phyloP scores from a whole-genome alignment of 1,140 invertebrate genomes.

The Anoplolepis gracilipes region DNA sequence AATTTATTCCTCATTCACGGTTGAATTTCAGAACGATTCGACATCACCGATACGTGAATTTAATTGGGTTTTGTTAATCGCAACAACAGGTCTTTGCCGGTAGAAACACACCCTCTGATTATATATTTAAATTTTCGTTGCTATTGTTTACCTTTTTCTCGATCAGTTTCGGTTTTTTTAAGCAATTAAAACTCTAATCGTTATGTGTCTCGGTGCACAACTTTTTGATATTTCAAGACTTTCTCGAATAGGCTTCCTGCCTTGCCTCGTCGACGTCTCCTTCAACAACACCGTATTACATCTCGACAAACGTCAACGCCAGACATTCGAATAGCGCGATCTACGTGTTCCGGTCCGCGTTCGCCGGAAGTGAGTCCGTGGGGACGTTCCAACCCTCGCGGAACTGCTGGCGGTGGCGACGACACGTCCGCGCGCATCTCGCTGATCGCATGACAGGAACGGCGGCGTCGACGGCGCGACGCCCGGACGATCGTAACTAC shows the following conservation, averaged over 20 bases:
- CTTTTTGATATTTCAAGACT: neutral
- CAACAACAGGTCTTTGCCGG: neutral
- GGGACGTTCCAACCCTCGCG: neutral
- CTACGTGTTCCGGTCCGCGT: conserved; percentile 12
- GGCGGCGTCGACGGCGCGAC: neutral
- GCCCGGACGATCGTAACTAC: neutral
- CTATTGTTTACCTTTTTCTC: no score
- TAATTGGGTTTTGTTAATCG: neutral
- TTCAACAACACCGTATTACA: neutral
- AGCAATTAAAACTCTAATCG: neutral
- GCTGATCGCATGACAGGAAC: neutral
- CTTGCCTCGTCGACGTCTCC: no score
- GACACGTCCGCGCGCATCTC: conserved; percentile 31
- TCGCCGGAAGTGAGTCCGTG: conserved; percentile 16
- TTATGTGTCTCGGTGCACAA: neutral
- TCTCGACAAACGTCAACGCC: conserved; percentile 2
- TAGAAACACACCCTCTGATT: neutral
- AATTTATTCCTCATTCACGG: conserved; percentile 1
- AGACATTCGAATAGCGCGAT: conserved; percentile 25
- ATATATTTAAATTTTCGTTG: conserved; percentile 3
- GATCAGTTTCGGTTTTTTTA: neutral
- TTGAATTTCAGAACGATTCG: neutral
- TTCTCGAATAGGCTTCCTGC: no score
- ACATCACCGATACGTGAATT: neutral
- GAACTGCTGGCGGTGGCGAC: neutral